These are phyloP conservation scores for Antedon bifida DNA, from an alignment of 35 echinoderm and acorn worm species.

Conservation along the genomic window DNA sequence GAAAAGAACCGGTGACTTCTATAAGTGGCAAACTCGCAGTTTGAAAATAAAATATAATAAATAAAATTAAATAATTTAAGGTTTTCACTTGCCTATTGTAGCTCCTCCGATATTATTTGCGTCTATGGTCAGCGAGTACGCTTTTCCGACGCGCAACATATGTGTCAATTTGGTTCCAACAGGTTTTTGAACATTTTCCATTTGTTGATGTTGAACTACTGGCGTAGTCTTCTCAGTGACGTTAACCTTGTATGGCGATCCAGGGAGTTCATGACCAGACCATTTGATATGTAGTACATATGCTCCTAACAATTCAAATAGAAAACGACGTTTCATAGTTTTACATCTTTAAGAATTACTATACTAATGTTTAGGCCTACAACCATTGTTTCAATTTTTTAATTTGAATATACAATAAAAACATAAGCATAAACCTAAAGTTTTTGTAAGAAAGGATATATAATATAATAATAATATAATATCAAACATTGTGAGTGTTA, in stretches of 20 bases:
- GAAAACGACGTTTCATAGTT: background rate
- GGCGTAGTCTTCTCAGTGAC: background rate
- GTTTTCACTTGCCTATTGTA: background rate
- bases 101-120: background rate
- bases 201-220: background rate
- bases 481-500: too few species aligned
- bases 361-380: too few species aligned
- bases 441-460: too few species aligned
- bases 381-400: too few species aligned
- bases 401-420: too few species aligned
- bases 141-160: background rate
- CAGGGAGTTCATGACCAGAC: slow-evolving; percentile 72
- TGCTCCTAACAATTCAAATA: slow-evolving; percentile 36
- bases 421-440: too few species aligned
- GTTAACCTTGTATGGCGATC: slow-evolving; percentile 78
- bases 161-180: background rate
- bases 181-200: background rate
- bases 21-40: too few species aligned
- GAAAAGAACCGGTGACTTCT: too few species aligned
- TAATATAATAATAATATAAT: too few species aligned
- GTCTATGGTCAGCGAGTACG: background rate
- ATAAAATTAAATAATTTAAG: too few species aligned
- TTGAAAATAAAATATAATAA: too few species aligned
- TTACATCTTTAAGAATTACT: too few species aligned
- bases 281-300: slow-evolving; percentile 75